A percentile compares a stretch with the other conserved stretches of the same genome.
Evolutionary conservation across 2,888 invertebrate species (phyloP).

Genomic region (Rugalucina vietnamica): DNA sequence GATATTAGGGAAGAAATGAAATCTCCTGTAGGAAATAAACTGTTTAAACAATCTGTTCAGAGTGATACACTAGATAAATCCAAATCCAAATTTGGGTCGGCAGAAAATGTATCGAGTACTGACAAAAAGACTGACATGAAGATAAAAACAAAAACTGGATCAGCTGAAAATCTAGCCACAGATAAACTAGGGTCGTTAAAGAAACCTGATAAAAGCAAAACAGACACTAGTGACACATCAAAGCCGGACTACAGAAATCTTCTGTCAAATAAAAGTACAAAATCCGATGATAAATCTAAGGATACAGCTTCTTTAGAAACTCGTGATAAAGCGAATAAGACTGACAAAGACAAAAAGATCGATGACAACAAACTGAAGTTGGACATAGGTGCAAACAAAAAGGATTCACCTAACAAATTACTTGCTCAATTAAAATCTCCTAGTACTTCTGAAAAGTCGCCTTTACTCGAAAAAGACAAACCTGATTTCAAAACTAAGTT

Average conservation of each 20-base stretch:
- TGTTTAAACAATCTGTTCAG: background rate
- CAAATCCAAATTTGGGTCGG: slow-evolving; percentile 58
- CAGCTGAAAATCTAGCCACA: background rate
- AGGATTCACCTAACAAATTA: background rate
- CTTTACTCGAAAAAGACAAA: slow-evolving; percentile 7
- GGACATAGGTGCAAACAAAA: background rate
- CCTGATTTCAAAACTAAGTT: slow-evolving; percentile 26
- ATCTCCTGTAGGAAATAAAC: slow-evolving; percentile 10
- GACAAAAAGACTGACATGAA: slow-evolving; percentile 18
- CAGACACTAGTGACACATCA: background rate
- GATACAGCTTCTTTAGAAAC: background rate
- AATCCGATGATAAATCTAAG: background rate
- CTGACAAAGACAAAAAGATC: slow-evolving; percentile 3
- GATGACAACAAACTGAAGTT: background rate
- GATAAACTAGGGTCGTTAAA: background rate
- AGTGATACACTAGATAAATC: background rate
- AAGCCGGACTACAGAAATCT: slow-evolving; percentile 7
- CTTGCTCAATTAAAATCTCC: background rate
- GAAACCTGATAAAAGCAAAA: background rate
- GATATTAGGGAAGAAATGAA: slow-evolving; percentile 41
- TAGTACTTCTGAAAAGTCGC: slow-evolving; percentile 27
- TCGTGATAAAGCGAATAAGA: background rate
- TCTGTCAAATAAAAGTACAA: background rate
- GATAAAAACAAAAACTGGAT: background rate
- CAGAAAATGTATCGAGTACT: slow-evolving; percentile 50